Base-by-base conservation (phyloP, 2,888 invertebrate species). In the Rotaria macrura region DNA sequence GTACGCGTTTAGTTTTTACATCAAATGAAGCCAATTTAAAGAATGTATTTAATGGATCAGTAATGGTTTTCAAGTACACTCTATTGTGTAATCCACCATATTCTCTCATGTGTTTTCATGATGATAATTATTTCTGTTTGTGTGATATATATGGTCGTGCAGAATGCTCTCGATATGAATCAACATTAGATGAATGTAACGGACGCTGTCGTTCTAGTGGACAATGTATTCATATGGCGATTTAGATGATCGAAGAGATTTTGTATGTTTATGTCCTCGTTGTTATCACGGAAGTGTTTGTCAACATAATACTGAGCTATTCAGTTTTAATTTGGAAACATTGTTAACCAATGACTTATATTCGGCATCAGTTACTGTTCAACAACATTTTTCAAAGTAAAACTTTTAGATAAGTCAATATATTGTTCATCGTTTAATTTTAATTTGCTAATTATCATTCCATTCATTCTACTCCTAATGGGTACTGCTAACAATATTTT, bases 31-130 rank as follows among this genome's bases (percentile, higher is more conserved):
- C 57, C 2, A 57, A 57, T 9, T 17, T 29, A 1, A 57, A 9
- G n/a, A n/a, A 23, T 57, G 23, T 9, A 9, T 57, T 17, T 12
- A 57, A 57, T 57, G 57, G 5, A 9, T 57, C 57, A 20, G n/a
- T 7, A 4, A 57, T 57, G 12, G n/a, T 57, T 12, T 57, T 57
- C 20, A 57, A 23, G 20, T 57, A 57, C n/a, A 25, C 23, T 57
- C 20, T 57, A 57, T 12, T 57, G 2, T 57, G 57, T 12, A 25
- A 57, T 57, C 5, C 57, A 57, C n/a, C 57, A 20, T 57, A 57
- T 57, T 57, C 57, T 57, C 57, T 57, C 57, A 9, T 74, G 25
- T 74, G 74, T 40, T 74, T 74, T 74, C 74, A 74, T 74, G 74
- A 74, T 12, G 74, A 74, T 38, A 74, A 74, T 40, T 74, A 74